Base-by-base conservation (phyloP, 53 echinoderm and acorn worm species). In the Holothuria scabra region DNA sequence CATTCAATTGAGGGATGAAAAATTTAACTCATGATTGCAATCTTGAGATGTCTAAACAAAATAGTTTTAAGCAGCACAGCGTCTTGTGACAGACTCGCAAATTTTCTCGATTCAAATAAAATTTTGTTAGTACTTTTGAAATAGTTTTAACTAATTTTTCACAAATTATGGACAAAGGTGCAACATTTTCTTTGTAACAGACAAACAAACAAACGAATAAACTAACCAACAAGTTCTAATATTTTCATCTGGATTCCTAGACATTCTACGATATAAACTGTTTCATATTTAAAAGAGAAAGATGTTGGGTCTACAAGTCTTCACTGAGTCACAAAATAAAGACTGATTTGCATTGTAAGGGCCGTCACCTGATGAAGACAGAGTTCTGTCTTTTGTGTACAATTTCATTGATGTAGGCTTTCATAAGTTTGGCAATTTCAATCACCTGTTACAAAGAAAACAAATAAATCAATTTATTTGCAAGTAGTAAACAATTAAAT, bases 361-460 rank as follows among this genome's bases (percentile, higher is more conserved):
- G 13, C 38, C 44, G 82, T 81, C 64, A 81, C 64, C 82, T 81
- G 22, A 22, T 8, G 35, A 63, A 44, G 12, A 63, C 41, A 8
- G 62, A 48, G 14, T 80, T 95, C 60, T 97, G 94, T 22, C 94
- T 88, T 63, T 92, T 92, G 68, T 90, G 55, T 65, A 97, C 97
- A 32, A 97, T 97, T 82, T 94, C 94, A 26, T 97, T 97, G 94
- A 97, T 97, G 92, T 97, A 97, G 32, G 97, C 94, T 63, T 97
- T 97, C 97, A 97, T 97, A 52, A 97, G 86, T 69, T 97, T 97
- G 65, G 97, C 97, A 56, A 97, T 94, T 87, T 97, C 97, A 92
- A 97, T 95, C 18, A 97, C 97, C 97, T 97, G 83, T 20, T 65
- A 41, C 1, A 38, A 29, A 30, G 49, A 49, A 33, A 19, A n/a